Conservation (phyloP, 64 coral and sea anemone genomes). For the Catalaphyllia jardinei region DNA sequence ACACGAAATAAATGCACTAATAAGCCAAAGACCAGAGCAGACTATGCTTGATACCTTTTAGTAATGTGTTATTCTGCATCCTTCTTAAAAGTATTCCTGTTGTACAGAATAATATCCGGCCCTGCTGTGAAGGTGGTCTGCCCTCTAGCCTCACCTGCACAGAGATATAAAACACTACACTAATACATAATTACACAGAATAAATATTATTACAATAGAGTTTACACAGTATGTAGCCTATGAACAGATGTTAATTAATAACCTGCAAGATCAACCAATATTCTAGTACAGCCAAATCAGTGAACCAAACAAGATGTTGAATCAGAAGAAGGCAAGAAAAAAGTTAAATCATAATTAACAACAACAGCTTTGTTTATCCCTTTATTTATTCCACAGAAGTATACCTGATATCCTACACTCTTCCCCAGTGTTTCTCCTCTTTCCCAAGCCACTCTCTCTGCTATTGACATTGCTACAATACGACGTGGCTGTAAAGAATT, state of each 20-base stretch:
- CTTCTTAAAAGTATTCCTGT: conserved; percentile 79
- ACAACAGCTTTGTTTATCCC: no score
- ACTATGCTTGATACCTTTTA: conserved; percentile 42
- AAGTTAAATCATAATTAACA: no score
- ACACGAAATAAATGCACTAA: no score
- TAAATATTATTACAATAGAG: no score
- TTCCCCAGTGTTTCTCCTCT: conserved; percentile 69
- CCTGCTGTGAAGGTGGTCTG: conserved; percentile 49
- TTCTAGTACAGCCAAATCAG: no score
- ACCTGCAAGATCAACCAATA: no score
- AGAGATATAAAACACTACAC: neutral
- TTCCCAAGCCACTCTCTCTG: conserved; percentile 88
- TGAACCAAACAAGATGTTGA: no score
- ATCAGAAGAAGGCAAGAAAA: no score
- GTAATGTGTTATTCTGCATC: conserved; percentile 67
- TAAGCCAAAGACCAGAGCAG: no score
- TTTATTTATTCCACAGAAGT: neutral
- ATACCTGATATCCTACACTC: conserved; percentile 75
- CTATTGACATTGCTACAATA: conserved; percentile 92
- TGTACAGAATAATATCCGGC: conserved; percentile 85
- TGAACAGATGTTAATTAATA: no score
- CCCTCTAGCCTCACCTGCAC: conserved; percentile 78
- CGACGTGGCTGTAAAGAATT: conserved; percentile 67
- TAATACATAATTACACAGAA: no score
- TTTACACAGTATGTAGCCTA: no score